A percentile compares a stretch with the other conserved stretches of the same genome.
These are phyloP conservation scores for Ecliptopera silaceata DNA, from an alignment of 2,888 invertebrate species.

Conservation along the genomic window DNA sequence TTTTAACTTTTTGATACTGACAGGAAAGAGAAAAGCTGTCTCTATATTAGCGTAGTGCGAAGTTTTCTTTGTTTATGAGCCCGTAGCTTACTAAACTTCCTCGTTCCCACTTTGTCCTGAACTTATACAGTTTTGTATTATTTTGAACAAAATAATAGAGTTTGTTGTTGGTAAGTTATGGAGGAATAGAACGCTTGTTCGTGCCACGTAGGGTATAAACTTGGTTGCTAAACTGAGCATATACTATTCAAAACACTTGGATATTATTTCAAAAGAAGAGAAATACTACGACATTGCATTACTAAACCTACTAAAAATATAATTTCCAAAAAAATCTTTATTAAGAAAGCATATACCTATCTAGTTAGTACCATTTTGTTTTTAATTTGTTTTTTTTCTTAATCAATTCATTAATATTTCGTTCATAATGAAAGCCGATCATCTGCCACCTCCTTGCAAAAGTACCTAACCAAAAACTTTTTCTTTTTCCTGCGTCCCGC, in stretches of 20 bases:
- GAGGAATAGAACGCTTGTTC: slow-evolving; percentile 2
- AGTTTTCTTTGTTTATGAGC: slow-evolving; percentile 9
- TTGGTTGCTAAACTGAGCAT: background rate
- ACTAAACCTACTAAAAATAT: too few relatives aligned
- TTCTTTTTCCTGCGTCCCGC: too few relatives aligned
- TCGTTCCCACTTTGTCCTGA: slow-evolving; percentile 28
- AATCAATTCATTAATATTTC: too few relatives aligned
- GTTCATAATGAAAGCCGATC: too few relatives aligned
- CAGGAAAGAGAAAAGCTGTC: background rate
- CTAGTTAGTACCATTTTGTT: too few relatives aligned
- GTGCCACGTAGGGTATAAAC: background rate
- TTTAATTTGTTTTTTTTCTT: too few relatives aligned
- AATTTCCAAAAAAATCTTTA: too few relatives aligned
- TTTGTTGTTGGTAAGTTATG: slow-evolving; percentile 14
- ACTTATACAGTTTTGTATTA: slow-evolving; percentile 24
- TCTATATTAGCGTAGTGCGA: slow-evolving; percentile 5
- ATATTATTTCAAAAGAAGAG: too few relatives aligned
- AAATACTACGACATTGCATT: too few relatives aligned
- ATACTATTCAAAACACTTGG: background rate
- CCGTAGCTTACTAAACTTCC: slow-evolving; percentile 24
- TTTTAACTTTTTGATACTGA: too few relatives aligned
- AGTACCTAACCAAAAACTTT: background rate
- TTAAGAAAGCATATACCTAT: too few relatives aligned
- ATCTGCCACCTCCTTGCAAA: background rate
- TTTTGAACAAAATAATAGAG: slow-evolving; percentile 16